Percentiles rank a stretch among this genome's conserved stretches.
These are phyloP conservation scores for Oriolus oriolus DNA, from an alignment of 2,113 vertebrate genomes.

Conservation along the genomic window DNA sequence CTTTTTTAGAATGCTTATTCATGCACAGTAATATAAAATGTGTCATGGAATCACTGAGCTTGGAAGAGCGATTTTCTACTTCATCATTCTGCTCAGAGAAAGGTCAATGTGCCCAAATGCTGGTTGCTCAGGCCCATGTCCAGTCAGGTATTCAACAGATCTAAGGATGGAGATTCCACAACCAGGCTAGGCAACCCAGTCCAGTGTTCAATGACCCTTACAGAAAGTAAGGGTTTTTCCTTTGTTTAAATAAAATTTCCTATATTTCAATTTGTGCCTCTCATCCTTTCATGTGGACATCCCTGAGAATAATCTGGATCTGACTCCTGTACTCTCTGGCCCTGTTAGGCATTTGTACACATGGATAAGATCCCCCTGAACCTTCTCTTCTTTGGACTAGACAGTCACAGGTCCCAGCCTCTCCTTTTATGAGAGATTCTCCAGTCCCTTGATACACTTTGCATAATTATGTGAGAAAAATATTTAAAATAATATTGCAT, in stretches of 20 bases:
- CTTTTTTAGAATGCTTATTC: background rate
- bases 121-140: background rate
- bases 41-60: background rate
- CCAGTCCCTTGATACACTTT: background rate
- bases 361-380: background rate
- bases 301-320: background rate
- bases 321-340: background rate
- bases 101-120: background rate
- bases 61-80: background rate
- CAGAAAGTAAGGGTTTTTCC: background rate
- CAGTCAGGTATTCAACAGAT: background rate
- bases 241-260: background rate
- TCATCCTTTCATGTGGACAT: background rate
- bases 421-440: background rate
- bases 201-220: background rate
- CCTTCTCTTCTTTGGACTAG: background rate
- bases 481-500: background rate
- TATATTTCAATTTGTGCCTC: background rate
- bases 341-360: background rate
- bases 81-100: background rate
- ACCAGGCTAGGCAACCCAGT: background rate
- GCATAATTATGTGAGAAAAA: background rate
- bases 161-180: background rate
- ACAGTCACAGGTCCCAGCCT: background rate
- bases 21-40: background rate